Conservation (phyloP, 2,888 invertebrate genomes). For the Venusia cambrica region DNA sequence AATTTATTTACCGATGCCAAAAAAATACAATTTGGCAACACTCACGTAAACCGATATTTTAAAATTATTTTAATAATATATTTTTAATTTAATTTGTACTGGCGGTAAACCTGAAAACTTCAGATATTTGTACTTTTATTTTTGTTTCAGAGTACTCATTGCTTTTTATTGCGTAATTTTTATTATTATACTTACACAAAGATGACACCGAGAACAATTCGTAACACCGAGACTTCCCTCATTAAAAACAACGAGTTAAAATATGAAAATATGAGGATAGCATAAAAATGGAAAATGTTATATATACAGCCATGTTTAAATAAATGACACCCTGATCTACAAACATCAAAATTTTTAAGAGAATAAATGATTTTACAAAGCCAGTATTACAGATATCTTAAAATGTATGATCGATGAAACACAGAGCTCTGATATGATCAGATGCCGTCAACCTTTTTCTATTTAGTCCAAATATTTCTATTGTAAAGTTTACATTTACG, state of each 20-base stretch:
- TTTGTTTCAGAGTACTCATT: conserved; percentile 67
- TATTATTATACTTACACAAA: conserved; percentile 54
- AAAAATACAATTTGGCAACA: conserved; percentile 77
- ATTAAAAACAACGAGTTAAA: conserved; percentile 52
- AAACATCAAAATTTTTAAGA: conserved; percentile 40
- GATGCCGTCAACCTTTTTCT: conserved; percentile 26
- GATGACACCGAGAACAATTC: conserved; percentile 65
- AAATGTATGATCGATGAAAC: conserved; percentile 23
- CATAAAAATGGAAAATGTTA: conserved; percentile 44
- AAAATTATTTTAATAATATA: conserved; percentile 32
- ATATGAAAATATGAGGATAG: conserved; percentile 37
- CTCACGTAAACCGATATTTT: conserved; percentile 63
- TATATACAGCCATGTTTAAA: conserved; percentile 60
- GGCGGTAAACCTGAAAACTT: conserved; percentile 73
- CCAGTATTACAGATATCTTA: conserved; percentile 37
- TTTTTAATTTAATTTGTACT: conserved; percentile 75
- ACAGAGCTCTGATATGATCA: conserved; percentile 19
- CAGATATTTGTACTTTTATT: conserved; percentile 77
- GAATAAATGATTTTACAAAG: conserved; percentile 35
- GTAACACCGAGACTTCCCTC: conserved; percentile 64
- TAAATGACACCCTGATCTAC: conserved; percentile 31
- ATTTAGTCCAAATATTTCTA: conserved; percentile 46
- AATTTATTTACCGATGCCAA: conserved; percentile 61
- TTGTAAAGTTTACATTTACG: conserved; percentile 59
- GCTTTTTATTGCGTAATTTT: conserved; percentile 42